Percentiles rank a stretch among this genome's conserved stretches.
Evolutionary conservation across 2,113 vertebrate species (phyloP).

Genomic region (Scortum barcoo): DNA sequence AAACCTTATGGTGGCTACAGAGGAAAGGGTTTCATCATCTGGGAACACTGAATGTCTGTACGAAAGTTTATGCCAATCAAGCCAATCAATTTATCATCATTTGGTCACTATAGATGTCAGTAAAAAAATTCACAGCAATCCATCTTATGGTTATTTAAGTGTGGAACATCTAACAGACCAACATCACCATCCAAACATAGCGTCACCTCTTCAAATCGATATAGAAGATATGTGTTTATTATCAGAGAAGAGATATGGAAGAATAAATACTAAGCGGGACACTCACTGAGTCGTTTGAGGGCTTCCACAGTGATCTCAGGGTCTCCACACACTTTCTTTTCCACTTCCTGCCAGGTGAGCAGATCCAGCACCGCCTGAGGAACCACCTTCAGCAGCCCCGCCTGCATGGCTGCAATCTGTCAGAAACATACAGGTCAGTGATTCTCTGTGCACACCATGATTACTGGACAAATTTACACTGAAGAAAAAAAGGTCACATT

Average conservation of each 20-base stretch:
- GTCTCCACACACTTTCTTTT: conserved; percentile 98
- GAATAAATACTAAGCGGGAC: not conserved
- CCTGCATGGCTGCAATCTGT: conserved; percentile 94
- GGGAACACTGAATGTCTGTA: too few species aligned
- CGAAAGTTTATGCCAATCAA: too few species aligned
- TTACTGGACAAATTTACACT: not conserved
- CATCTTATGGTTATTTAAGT: not conserved
- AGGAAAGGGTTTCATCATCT: too few species aligned
- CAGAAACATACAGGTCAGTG: not conserved
- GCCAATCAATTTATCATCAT: too few species aligned
- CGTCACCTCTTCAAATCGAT: not conserved
- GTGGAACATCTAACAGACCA: not conserved
- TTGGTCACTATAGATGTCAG: not conserved
- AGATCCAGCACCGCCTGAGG: conserved; percentile 97
- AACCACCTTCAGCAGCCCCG: conserved; percentile 95
- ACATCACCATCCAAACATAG: not conserved
- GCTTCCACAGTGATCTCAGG: conserved; percentile 97
- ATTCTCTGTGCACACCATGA: not conserved
- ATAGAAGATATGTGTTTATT: not conserved
- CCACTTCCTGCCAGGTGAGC: conserved; percentile 97
- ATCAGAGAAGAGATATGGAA: not conserved
- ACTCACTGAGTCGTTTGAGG: conserved; percentile 91
- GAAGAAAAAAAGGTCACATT: not conserved
- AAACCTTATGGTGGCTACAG: too few species aligned
- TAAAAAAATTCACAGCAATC: not conserved